Evolutionary conservation across 2,888 invertebrate genomes (phyloP).

Genomic region (Acrobasis consociella): DNA sequence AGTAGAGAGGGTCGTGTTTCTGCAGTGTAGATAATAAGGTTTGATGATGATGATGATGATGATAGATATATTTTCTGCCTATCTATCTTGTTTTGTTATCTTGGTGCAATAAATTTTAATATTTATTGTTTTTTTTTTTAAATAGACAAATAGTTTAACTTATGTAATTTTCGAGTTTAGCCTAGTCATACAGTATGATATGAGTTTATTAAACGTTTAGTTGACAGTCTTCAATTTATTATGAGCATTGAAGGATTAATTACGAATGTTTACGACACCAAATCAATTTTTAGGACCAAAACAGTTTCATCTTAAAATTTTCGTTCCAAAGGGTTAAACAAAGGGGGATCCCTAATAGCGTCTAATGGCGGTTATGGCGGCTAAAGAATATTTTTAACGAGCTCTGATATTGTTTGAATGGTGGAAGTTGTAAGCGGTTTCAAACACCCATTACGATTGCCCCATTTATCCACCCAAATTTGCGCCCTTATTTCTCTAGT

Average conservation of each 20-base stretch:
- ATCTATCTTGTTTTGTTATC: no score
- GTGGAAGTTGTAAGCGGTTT: conserved; percentile 49
- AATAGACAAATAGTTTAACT: no score
- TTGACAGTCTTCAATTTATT: neutral
- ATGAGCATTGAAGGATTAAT: neutral
- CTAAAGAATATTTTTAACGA: conserved; percentile 52
- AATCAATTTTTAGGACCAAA: neutral
- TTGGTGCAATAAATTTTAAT: no score
- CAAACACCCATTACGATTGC: conserved; percentile 45
- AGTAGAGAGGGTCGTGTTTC: no score
- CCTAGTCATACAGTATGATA: no score
- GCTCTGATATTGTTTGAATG: conserved; percentile 44
- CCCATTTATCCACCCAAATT: conserved; percentile 37
- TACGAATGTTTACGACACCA: neutral
- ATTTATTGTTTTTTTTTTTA: no score
- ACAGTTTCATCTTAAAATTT: neutral
- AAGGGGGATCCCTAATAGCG: conserved; percentile 12
- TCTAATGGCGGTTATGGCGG: conserved; percentile 34
- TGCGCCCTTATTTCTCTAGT: no score
- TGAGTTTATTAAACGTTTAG: no score
- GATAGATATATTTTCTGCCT: no score
- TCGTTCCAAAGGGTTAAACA: conserved; percentile 22
- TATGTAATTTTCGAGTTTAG: no score
- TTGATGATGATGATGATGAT: no score
- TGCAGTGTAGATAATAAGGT: no score